These are phyloP conservation scores for Plotosus lineatus DNA, from an alignment of 2,113 vertebrate genomes.

Conservation along the genomic window DNA sequence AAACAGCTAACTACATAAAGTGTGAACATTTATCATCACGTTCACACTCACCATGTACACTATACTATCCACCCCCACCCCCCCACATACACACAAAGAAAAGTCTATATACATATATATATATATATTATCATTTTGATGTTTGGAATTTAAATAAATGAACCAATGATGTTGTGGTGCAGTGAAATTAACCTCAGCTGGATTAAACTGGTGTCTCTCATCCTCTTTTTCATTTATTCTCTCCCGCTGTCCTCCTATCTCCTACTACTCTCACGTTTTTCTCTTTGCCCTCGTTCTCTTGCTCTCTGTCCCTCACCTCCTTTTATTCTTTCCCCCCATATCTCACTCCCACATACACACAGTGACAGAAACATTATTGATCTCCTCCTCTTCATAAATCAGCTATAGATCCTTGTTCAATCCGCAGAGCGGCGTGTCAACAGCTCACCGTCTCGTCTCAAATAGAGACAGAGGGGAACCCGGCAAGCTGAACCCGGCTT, in stretches of 20 bases:
- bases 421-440: slow-evolving; percentile 67
- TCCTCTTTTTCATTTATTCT: background rate
- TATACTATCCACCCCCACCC: too few species aligned
- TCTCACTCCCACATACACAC: background rate
- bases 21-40: too few species aligned
- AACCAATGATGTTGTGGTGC: too few species aligned
- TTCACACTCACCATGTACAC: too few species aligned
- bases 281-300: background rate
- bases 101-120: too few species aligned
- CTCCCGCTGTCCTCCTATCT: background rate
- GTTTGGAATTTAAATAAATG: too few species aligned
- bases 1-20: too few species aligned
- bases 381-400: slow-evolving; percentile 61
- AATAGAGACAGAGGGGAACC: slow-evolving; percentile 40
- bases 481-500: slow-evolving; percentile 10
- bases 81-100: too few species aligned
- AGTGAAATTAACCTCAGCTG: too few species aligned
- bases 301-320: background rate
- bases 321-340: too few species aligned
- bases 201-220: too few species aligned
- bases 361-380: slow-evolving; percentile 45
- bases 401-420: slow-evolving; percentile 65
- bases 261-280: background rate
- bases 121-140: too few species aligned
- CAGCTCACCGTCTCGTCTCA: slow-evolving; percentile 62